Evolutionary conservation across 2,797 vertebrate genomes (phyloP).

Genomic region (Chrysocyon brachyurus): DNA sequence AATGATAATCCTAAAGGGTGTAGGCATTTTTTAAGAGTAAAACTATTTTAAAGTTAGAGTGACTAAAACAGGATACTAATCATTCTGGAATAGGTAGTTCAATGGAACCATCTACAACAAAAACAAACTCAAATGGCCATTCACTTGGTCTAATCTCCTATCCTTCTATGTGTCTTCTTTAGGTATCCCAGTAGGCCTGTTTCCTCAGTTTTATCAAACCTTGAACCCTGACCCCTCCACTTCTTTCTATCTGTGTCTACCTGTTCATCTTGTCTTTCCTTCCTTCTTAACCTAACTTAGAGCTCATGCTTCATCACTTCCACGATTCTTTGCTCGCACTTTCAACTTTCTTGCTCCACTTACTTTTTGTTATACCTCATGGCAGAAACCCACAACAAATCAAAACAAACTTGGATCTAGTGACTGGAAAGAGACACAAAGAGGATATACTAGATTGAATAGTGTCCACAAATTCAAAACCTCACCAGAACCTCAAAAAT

Average conservation of each 20-base stretch:
- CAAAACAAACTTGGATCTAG: neutral
- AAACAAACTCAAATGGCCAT: neutral
- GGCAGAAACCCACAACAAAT: neutral
- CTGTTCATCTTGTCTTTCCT: neutral
- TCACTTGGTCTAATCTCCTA: neutral
- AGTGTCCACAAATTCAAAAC: neutral
- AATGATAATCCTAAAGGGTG: neutral
- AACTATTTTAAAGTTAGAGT: neutral
- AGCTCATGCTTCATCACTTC: neutral
- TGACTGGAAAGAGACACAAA: neutral
- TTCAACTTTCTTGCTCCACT: neutral
- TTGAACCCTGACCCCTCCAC: neutral
- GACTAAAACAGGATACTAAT: neutral
- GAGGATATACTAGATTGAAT: neutral
- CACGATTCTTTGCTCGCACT: neutral
- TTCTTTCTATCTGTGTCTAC: neutral
- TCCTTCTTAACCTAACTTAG: neutral
- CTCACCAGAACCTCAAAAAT: neutral
- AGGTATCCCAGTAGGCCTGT: neutral
- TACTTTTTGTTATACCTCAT: neutral
- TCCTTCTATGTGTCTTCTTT: neutral
- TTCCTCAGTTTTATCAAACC: neutral
- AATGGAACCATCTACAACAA: neutral
- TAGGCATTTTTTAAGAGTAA: neutral
- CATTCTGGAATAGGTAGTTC: neutral